Base-by-base conservation (phyloP, 35 echinoderm and acorn worm species). In the Heliocidaris erythrogramma region DNA sequence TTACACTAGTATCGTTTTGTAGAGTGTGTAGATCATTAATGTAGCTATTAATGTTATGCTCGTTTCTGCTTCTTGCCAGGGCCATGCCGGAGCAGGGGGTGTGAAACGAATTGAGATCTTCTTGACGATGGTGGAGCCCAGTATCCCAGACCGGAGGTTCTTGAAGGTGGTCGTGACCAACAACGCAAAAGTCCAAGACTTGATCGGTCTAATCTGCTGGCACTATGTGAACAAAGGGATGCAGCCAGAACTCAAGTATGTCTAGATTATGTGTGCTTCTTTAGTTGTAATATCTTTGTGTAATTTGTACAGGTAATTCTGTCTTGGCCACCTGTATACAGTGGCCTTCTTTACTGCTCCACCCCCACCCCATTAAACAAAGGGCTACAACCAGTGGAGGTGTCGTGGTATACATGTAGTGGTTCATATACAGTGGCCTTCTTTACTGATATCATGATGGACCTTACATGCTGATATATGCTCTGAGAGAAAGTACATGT, bases 201-300 rank as follows among this genome's bases (percentile, higher is more conserved):
- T 99, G n/a, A 96, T 99, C 86, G 98, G 98, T 30, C 96, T 99
- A 4, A 97, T 99, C 84, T 99, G 98, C 91, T 99, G 97, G 96
- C 97, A 99, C 49, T 99, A 99, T 92, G 95, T 95, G 31, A 99
- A 99, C 61, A 93, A 97, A 48, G 98, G 98, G 30, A 94, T 94
- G 48, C 85, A 95, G 84, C 97, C 97, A 60, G 93, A 93, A 32
- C 95, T 99, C 7, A 99, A 95, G 98, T 99, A 86, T 89, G 30
- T 96, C 50, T 11, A 12, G 7, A 56, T 30, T 2, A 13, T 85
- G 48, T 92, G n/a, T 10, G 49, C 32, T 56, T 31, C 12, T 2
- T 29, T 32, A 32, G 14, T 88, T 13, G 7, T 0, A 92, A 7
- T 7, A 18, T 92, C n/a, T 49, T 92, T 92, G 13, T 31, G 11